Conservation (phyloP, 2,888 invertebrate species). For the Eupelmus urozonus region DNA sequence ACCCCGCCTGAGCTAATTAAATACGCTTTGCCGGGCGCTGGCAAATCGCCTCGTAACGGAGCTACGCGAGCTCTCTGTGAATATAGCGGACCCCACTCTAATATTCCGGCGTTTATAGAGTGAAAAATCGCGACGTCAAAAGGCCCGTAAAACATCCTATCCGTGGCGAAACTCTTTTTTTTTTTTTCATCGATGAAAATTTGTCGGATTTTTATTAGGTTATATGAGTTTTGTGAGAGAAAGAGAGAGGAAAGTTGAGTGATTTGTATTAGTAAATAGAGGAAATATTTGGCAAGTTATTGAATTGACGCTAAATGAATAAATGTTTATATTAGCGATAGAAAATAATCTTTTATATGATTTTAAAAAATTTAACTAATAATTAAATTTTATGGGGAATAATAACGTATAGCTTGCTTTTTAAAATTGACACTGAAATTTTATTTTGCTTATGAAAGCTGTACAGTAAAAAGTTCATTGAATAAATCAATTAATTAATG, state of each 20-base stretch:
- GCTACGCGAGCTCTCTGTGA: neutral
- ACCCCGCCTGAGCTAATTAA: slow-evolving; percentile 32
- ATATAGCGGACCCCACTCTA: neutral
- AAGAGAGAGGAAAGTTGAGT: neutral
- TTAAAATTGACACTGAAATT: no score
- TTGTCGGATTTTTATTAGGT: neutral
- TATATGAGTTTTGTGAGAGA: neutral
- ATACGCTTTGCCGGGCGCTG: slow-evolving; percentile 37
- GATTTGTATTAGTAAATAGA: neutral
- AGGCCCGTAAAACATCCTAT: neutral
- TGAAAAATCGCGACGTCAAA: slow-evolving; percentile 33
- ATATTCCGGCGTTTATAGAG: slow-evolving; percentile 7
- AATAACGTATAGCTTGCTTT: no score
- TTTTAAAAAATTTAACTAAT: no score
- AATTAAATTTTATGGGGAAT: no score
- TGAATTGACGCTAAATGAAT: no score
- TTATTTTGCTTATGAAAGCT: no score
- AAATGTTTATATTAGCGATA: no score
- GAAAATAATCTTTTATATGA: no score
- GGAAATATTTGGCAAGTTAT: no score
- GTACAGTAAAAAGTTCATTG: no score
- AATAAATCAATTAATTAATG: no score
- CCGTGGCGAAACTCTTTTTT: neutral
- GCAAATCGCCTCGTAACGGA: slow-evolving; percentile 36
- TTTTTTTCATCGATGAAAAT: neutral